Percentiles rank a stretch among this genome's conserved stretches.
Evolutionary conservation across 2,888 invertebrate genomes (phyloP).

Genomic region (Subacronicta megacephala): DNA sequence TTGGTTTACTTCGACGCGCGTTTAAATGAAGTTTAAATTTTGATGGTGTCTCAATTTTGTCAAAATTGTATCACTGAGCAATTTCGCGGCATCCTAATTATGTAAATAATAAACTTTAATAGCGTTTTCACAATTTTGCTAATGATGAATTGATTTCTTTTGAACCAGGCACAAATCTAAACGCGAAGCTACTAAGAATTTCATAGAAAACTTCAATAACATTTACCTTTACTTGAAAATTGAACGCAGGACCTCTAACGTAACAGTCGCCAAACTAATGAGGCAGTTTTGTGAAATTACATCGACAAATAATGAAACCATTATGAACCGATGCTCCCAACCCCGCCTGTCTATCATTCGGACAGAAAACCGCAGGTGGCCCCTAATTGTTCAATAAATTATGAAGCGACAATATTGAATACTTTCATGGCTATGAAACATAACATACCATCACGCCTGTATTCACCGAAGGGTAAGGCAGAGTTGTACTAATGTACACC

Average conservation of each 20-base stretch:
- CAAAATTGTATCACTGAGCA: slow-evolving; percentile 57
- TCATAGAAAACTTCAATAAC: too few species aligned
- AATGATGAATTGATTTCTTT: background rate
- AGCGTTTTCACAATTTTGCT: slow-evolving; percentile 8
- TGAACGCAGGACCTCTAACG: too few species aligned
- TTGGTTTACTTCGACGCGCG: slow-evolving; percentile 34
- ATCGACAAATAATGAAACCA: background rate
- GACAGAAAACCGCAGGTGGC: slow-evolving; percentile 24
- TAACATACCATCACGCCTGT: too few species aligned
- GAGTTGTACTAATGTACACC: too few species aligned
- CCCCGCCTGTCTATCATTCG: slow-evolving; percentile 29
- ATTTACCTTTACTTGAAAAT: too few species aligned
- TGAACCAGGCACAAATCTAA: too few species aligned
- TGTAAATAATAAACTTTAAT: slow-evolving; percentile 51
- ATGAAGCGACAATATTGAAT: background rate
- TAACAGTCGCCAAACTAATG: too few species aligned
- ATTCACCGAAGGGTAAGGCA: too few species aligned
- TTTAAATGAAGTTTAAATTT: slow-evolving; percentile 35
- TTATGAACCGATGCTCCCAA: slow-evolving; percentile 17
- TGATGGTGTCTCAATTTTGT: slow-evolving; percentile 51
- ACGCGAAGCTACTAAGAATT: too few species aligned
- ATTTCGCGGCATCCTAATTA: slow-evolving; percentile 54
- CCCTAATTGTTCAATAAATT: slow-evolving; percentile 39
- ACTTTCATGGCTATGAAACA: background rate
- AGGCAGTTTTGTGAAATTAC: too few species aligned